Conservation (phyloP, 92 coral and sea anemone species). For the Epizoanthus illoricatus region DNA sequence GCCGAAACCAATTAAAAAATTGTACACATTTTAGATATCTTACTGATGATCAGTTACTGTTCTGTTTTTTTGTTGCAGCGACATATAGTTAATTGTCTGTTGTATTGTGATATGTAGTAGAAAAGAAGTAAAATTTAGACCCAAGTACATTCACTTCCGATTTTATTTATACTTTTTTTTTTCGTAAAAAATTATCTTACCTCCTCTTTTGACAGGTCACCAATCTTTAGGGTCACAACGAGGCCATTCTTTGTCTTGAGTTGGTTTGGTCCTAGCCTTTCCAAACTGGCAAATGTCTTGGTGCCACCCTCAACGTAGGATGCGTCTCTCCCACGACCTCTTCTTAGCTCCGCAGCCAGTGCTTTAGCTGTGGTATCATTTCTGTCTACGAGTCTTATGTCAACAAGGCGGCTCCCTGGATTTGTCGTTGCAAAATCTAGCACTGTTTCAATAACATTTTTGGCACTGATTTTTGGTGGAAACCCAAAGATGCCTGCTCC, state of each 20-base stretch:
- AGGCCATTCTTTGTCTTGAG: neutral
- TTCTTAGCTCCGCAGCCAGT: slow-evolving; percentile 45
- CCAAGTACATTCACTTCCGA: too few relatives aligned
- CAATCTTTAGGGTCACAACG: neutral
- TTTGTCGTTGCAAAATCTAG: slow-evolving; percentile 37
- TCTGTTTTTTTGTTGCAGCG: too few relatives aligned
- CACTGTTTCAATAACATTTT: slow-evolving; percentile 50
- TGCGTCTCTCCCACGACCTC: slow-evolving; percentile 32
- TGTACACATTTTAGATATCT: too few relatives aligned
- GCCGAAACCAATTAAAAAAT: too few relatives aligned
- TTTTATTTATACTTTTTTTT: too few relatives aligned
- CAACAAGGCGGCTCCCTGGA: slow-evolving; percentile 39
- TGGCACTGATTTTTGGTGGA: slow-evolving; percentile 69
- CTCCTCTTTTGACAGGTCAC: neutral
- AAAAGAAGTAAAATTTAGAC: too few relatives aligned
- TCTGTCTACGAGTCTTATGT: slow-evolving; percentile 58
- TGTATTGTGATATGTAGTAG: too few relatives aligned
- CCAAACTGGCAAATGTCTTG: neutral
- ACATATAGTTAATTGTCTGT: too few relatives aligned
- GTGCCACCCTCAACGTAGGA: neutral
- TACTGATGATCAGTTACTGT: too few relatives aligned
- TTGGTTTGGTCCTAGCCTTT: neutral
- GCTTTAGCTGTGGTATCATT: slow-evolving; percentile 53
- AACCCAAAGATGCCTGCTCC: slow-evolving; percentile 65
- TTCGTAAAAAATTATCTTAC: neutral